Evolutionary conservation across 2,797 vertebrate genomes (phyloP), one percentile per base, ranked within the genome.

Genomic region (Odontamblyopus lacepedii): DNA sequence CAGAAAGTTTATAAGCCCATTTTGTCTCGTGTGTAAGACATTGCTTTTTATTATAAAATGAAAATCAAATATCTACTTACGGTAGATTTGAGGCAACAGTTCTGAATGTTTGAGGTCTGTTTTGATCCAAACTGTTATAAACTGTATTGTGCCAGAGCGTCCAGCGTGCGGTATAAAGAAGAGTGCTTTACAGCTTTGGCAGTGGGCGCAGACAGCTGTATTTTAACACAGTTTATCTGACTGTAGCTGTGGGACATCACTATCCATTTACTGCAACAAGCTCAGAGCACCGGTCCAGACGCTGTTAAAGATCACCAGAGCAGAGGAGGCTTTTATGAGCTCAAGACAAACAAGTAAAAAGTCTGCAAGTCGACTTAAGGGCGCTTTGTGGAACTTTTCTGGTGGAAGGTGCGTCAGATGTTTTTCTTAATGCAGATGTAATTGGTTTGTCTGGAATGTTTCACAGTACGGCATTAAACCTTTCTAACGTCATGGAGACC

Each of bases 251-350:
- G 61, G 61, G 61, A 63, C 32, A 63, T 63, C 61, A 63, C 61
- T 9, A 38, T 63, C 61, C 32, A 63, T 71, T 69, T 76, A 63
- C 61, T 63, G 61, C 61, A 38, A 63, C 61, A 63, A 63, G 61
- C 61, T 63, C 61, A 8, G 30, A 63, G 61, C 60, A 62, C 18
- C 38, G 61, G 61, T 63, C 61, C 61, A 38, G 32, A 23, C 32
- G n/a, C 30, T 19, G 59, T 61, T n/a, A 26, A 63, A 38, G 30
- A 63, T 35, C 32, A 12, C 8, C 30, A 13, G 61, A 63, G 61
- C 30, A 38, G 30, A n/a, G 30, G 30, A 35, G 61, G 27, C 13
- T 60, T 60, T 60, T 60, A 60, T 60, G 57, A 30, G 27, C 2
- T 60, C 0, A 16, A 27, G 13, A 15, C 27, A 60, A 60, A 60